Base-by-base conservation (phyloP, 2,113 vertebrate genomes). In the Passer domesticus region DNA sequence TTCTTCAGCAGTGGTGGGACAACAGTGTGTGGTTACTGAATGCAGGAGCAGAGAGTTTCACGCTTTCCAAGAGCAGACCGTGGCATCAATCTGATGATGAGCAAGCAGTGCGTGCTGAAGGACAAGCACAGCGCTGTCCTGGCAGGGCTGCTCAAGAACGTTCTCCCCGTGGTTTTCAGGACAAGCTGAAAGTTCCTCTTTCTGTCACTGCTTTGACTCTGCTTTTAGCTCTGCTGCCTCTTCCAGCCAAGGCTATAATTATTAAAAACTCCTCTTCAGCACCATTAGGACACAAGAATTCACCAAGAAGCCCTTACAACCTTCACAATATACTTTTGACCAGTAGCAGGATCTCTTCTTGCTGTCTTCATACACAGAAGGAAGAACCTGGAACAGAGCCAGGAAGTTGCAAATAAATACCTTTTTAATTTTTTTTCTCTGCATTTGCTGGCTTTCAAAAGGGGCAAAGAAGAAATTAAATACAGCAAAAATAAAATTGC, bases 121-220 rank as follows among this genome's bases (percentile, higher is more conserved):
- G 31, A 6, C 1, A 0, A 5, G 18, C 15, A 8, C 11, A 31
- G 31, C 0, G 0, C 20, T 47, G 12, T 4, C 25, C 70, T n/a
- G 28, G 22, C 14, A 49, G 33, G 30, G 46, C 31, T 30, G 12
- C 1, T 59, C 33, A 50, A 27, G 35, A 50, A 14, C 11, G 7
- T 6, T 6, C 11, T 77, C 18, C 16, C 19, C 10, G 2, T 4
- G 41, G 9, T 19, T 87, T 83, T 41, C 19, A 85, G 47, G 47
- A 69, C 13, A 62, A 87, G 18, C 10, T 53, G 28, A 31, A 53
- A 31, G 28, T 31, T 53, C 28, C 28, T 53, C 47, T 75, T 58
- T n/a, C 22, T 2, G 0, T 7, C 55, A 37, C 13, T 44, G 23
- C 35, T 50, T 39, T 60, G 8, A 15, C 14, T 19, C 50, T 30